Evolutionary conservation across 2,797 vertebrate species (phyloP).

Genomic region (Podarcis lilfordi): DNA sequence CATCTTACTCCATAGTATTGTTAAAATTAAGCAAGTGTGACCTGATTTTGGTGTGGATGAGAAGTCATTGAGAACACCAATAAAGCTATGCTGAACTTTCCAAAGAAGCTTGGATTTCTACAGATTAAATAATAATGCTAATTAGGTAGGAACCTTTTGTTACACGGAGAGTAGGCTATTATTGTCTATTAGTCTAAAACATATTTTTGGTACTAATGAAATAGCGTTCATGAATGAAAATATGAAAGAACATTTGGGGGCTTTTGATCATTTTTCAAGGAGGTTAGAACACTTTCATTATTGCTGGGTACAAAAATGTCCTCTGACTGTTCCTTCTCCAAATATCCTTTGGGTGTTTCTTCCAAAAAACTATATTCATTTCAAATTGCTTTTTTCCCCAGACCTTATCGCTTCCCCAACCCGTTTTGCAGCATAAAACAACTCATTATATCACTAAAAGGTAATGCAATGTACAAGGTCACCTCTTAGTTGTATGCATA

Average conservation of each 20-base stretch:
- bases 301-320: background rate
- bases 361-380: background rate
- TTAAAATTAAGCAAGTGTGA: background rate
- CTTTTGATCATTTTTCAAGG: background rate
- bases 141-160: background rate
- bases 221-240: background rate
- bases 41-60: background rate
- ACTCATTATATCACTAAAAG: background rate
- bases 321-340: background rate
- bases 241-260: background rate
- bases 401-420: background rate
- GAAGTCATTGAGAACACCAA: background rate
- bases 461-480: background rate
- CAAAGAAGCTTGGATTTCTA: background rate
- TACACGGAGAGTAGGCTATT: background rate
- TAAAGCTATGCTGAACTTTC: background rate
- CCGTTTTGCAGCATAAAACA: background rate
- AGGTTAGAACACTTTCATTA: background rate
- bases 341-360: background rate
- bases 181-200: background rate
- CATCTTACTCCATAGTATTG: background rate
- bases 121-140: background rate
- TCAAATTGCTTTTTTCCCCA: background rate
- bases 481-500: background rate
- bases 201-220: background rate